Percentiles rank a stretch among this genome's conserved stretches.
Evolutionary conservation across 2,113 vertebrate genomes (phyloP).

Genomic region (Urocynchramus pylzowi): DNA sequence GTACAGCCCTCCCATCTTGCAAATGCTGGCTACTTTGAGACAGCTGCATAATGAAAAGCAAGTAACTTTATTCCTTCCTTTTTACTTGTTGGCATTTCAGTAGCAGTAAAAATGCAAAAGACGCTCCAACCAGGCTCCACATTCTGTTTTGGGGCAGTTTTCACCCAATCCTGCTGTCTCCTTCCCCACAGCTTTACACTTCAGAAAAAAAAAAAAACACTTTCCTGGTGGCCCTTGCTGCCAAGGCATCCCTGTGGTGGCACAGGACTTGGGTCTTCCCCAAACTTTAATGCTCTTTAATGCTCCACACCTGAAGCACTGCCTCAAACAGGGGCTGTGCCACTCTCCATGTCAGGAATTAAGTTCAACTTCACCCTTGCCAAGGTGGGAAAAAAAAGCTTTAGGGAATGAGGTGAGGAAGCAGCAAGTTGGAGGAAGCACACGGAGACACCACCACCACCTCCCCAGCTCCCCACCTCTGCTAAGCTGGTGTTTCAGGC

Average conservation of each 20-base stretch:
- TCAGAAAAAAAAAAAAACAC: background rate
- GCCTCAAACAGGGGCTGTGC: background rate
- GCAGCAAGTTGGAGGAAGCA: background rate
- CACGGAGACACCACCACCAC: fast-evolving
- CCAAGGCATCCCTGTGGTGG: background rate
- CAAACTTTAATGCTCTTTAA: background rate
- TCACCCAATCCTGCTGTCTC: background rate
- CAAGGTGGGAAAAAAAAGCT: background rate
- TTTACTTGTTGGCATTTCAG: background rate
- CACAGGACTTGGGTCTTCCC: background rate
- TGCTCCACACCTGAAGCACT: background rate
- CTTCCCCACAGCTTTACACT: background rate
- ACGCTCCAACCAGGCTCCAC: background rate
- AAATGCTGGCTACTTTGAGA: background rate
- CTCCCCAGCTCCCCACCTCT: background rate
- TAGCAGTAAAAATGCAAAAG: background rate
- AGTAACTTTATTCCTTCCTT: background rate
- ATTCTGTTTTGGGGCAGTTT: background rate
- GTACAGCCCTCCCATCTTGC: background rate
- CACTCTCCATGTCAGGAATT: background rate
- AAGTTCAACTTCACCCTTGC: background rate
- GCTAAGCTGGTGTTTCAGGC: background rate
- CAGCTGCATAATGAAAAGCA: background rate
- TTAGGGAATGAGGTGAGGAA: background rate
- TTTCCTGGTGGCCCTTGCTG: background rate